These are phyloP conservation scores for Drosophila sordidula DNA, from an alignment of 2,888 invertebrate genomes.

Conservation along the genomic window DNA sequence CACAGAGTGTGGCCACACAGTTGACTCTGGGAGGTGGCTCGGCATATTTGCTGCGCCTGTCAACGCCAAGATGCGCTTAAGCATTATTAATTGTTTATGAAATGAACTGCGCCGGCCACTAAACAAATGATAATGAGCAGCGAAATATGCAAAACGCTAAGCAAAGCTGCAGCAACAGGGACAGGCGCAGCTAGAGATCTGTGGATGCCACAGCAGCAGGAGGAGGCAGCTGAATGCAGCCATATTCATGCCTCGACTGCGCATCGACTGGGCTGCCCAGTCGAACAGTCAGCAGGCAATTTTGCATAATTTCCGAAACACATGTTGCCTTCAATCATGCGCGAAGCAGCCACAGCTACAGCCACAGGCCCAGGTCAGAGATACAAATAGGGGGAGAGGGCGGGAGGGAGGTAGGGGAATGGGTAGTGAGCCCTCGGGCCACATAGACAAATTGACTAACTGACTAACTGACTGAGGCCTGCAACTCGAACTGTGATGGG, in stretches of 20 bases:
- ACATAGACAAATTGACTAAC: slow-evolving; percentile 79
- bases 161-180: slow-evolving; percentile 33
- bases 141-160: slow-evolving; percentile 69
- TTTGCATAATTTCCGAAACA: slow-evolving; percentile 82
- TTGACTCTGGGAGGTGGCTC: slow-evolving; percentile 47
- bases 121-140: slow-evolving; percentile 76
- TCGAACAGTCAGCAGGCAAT: slow-evolving; percentile 64
- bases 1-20: slow-evolving; percentile 39
- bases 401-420: slow-evolving; percentile 7
- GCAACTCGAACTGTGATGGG: slow-evolving; percentile 18
- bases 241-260: slow-evolving; percentile 38
- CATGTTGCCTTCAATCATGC: slow-evolving; percentile 83
- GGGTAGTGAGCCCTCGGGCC: slow-evolving; percentile 61
- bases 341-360: slow-evolving; percentile 56
- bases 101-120: slow-evolving; percentile 73
- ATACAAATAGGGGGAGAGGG: slow-evolving; percentile 10
- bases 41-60: slow-evolving; percentile 63
- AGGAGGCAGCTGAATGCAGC: slow-evolving; percentile 26
- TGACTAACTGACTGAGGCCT: slow-evolving; percentile 60
- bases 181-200: slow-evolving; percentile 14
- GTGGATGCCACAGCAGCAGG: slow-evolving; percentile 24
- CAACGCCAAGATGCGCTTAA: slow-evolving; percentile 78
- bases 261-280: slow-evolving; percentile 20
- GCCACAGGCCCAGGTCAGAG: slow-evolving; percentile 30
- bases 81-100: slow-evolving; percentile 78